A percentile compares a stretch with the other conserved stretches of the same genome.
Conservation (phyloP, 2,797 vertebrate genomes). For the Chromis chromis region DNA sequence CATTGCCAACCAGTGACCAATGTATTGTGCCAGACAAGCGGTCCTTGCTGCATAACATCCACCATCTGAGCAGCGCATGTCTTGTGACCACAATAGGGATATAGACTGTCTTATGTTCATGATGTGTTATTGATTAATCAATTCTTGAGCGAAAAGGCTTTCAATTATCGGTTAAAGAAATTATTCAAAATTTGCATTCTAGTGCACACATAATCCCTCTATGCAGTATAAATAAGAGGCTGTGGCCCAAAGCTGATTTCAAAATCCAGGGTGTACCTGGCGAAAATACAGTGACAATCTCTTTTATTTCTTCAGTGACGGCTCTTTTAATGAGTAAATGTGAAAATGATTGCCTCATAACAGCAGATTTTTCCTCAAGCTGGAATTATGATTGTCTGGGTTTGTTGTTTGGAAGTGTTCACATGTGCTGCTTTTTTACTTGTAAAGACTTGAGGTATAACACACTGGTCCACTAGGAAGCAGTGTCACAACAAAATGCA, state of each 20-base stretch:
- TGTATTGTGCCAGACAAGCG: too few relatives aligned
- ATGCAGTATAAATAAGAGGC: neutral
- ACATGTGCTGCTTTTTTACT: too few relatives aligned
- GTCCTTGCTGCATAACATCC: too few relatives aligned
- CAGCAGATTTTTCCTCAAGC: neutral
- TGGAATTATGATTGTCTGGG: neutral
- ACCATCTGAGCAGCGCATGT: too few relatives aligned
- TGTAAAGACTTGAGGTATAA: neutral
- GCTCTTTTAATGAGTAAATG: neutral
- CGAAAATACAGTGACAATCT: slow-evolving; percentile 1
- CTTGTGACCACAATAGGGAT: too few relatives aligned
- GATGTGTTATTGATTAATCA: too few relatives aligned
- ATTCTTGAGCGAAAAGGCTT: too few relatives aligned
- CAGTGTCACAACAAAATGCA: neutral
- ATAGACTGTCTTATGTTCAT: too few relatives aligned
- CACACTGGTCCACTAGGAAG: neutral
- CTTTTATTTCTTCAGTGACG: neutral
- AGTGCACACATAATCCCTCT: neutral
- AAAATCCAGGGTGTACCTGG: neutral
- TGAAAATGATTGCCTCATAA: neutral
- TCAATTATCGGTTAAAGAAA: too few relatives aligned
- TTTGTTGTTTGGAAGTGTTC: neutral
- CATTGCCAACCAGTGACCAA: too few relatives aligned
- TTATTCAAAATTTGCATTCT: too few relatives aligned
- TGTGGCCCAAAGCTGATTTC: neutral